Evolutionary conservation across 2,113 vertebrate species (phyloP).

Genomic region (Coturnix japonica): DNA sequence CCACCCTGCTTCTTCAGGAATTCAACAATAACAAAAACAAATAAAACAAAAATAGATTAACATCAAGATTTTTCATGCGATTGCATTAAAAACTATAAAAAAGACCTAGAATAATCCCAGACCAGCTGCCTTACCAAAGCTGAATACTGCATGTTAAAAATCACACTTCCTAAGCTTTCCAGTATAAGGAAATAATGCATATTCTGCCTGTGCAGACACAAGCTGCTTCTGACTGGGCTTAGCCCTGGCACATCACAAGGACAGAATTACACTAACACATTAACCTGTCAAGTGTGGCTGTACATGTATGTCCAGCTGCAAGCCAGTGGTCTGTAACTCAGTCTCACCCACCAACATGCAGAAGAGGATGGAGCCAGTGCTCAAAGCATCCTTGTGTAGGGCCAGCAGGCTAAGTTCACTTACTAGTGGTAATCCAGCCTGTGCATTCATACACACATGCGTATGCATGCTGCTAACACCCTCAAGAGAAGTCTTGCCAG

Average conservation of each 20-base stretch:
- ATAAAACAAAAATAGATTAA: not conserved
- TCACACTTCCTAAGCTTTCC: not conserved
- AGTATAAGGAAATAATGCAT: not conserved
- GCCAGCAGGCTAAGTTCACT: not conserved
- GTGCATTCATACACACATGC: not conserved
- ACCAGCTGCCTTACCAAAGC: not conserved
- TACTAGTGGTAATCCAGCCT: not conserved
- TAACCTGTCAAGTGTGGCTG: not conserved
- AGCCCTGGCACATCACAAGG: not conserved
- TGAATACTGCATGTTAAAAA: not conserved
- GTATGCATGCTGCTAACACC: not conserved
- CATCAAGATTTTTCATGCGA: not conserved
- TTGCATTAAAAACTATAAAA: not conserved
- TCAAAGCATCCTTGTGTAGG: not conserved
- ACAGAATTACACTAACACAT: not conserved
- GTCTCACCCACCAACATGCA: not conserved
- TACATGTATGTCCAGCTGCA: not conserved
- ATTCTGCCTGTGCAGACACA: not conserved
- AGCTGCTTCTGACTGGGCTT: not conserved
- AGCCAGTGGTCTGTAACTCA: not conserved
- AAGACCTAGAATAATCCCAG: not conserved
- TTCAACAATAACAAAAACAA: not conserved
- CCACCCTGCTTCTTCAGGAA: not conserved
- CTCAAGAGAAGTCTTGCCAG: not conserved
- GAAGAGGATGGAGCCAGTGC: not conserved